Evolutionary conservation across 2,888 invertebrate species (phyloP).

Genomic region (Diabrotica balteata): DNA sequence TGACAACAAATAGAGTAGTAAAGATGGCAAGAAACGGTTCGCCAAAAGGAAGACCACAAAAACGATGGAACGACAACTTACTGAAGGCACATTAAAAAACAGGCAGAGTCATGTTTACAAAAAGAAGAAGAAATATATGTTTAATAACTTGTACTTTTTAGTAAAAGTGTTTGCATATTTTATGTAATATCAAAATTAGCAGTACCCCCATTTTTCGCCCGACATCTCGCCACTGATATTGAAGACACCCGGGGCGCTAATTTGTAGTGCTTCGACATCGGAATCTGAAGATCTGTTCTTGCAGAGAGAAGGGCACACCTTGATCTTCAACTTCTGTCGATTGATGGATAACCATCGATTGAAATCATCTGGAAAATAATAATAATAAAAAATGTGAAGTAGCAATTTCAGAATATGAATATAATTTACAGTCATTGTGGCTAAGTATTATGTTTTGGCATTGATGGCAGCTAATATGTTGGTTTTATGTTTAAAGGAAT

Average conservation of each 20-base stretch:
- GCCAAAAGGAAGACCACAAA: no score
- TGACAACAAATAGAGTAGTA: no score
- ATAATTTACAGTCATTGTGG: slow-evolving; percentile 6
- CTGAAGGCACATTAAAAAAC: no score
- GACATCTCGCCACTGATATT: not conserved
- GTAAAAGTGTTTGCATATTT: no score
- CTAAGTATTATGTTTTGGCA: slow-evolving; percentile 4
- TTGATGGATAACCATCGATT: slow-evolving; percentile 32
- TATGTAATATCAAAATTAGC: no score
- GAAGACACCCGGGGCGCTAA: slow-evolving; percentile 31
- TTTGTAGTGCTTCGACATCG: slow-evolving; percentile 34
- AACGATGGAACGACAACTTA: no score
- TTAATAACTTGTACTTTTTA: no score
- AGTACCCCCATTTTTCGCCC: no score
- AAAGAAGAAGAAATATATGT: no score
- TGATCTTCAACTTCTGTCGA: slow-evolving; percentile 31
- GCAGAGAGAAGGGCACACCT: slow-evolving; percentile 30
- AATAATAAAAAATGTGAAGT: slow-evolving; percentile 22
- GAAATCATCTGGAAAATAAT: slow-evolving; percentile 21
- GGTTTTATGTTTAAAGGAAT: no score
- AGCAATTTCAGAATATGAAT: slow-evolving; percentile 15
- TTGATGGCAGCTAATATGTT: not conserved
- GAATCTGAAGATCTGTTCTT: slow-evolving; percentile 29
- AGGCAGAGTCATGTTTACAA: no score
- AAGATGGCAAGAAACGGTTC: no score